These are phyloP conservation scores for Plebejus anna DNA, from an alignment of 2,888 invertebrate species.

Conservation along the genomic window DNA sequence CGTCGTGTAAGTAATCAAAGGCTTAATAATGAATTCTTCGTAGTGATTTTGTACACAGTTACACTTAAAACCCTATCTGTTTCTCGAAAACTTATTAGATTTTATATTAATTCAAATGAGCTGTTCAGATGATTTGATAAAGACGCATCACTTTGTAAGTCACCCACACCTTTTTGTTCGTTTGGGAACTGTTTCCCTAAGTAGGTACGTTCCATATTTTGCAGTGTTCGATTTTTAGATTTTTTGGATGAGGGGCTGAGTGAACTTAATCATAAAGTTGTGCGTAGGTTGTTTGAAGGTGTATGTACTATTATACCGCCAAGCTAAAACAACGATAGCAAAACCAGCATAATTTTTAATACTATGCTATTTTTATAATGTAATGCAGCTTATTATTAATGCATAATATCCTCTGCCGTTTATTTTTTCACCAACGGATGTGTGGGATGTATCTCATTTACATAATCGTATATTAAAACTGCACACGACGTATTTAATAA, in stretches of 20 bases:
- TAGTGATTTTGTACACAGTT: too few relatives aligned
- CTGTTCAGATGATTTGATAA: background rate
- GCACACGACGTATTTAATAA: conserved; percentile 24
- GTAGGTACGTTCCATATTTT: background rate
- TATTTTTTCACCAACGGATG: conserved; percentile 26
- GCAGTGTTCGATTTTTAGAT: background rate
- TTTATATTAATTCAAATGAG: background rate
- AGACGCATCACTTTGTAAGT: background rate
- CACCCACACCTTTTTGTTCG: too few relatives aligned
- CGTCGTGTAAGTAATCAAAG: too few relatives aligned
- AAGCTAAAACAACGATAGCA: background rate
- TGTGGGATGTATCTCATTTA: conserved; percentile 32
- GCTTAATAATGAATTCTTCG: too few relatives aligned
- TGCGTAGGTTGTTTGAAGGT: background rate
- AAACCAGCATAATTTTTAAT: conserved; percentile 5
- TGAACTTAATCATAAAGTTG: background rate
- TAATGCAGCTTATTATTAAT: conserved; percentile 15
- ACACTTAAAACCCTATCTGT: background rate
- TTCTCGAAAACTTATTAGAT: background rate
- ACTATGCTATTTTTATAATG: conserved; percentile 11
- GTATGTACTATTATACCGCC: background rate
- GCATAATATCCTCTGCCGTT: conserved; percentile 20
- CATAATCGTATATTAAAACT: conserved; percentile 34
- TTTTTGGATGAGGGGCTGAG: background rate
- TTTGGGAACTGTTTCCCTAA: too few relatives aligned